Base-by-base conservation (phyloP, 2,797 vertebrate species). In the Acanthornis magna region DNA sequence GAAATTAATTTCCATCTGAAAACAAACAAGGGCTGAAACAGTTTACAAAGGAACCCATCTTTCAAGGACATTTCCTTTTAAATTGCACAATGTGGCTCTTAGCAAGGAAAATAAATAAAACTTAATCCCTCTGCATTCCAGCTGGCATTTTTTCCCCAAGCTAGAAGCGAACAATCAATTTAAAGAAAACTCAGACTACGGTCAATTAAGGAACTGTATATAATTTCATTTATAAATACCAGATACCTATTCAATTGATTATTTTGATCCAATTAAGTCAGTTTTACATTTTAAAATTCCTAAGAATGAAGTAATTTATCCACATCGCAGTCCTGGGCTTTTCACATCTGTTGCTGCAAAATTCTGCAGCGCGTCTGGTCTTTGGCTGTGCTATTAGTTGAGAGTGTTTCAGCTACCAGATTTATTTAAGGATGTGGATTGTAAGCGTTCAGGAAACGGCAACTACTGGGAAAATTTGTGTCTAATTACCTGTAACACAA, bases 91-190 rank as follows among this genome's bases (percentile, higher is more conserved):
- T 85, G 72, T 57, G 86, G 90, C 92, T 96, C 86, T 95, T 90
- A 93, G 91, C 78, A 95, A 96, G 91, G 91, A 95, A 96, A 96
- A 95, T 93, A 96, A 97, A 96, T 90, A 89, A 82, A 95, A 95
- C 73, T 86, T 74, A 88, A 95, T 95, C 89, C 94, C 78, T 88
- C 88, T 68, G 57, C 94, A 96, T 96, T 97, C 96, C 96, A 96
- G 85, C 81, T 88, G 95, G 73, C 88, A 76, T 92, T 93, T 96
- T 95, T 95, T 88, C 93, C 92, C 67, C 91, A 78, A 96, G 95
- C 94, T 96, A 92, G 85, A 93, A 92, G 83, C 0, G 21, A 95
- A 85, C 91, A 92, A 95, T 87, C 83, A 89, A 83, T 85, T 91
- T 91, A 89, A 94, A 86, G 75, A 91, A 93, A 94, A 87, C 36